Conservation (phyloP, 1,140 invertebrate species). For the Caenorhabditis remanei region DNA sequence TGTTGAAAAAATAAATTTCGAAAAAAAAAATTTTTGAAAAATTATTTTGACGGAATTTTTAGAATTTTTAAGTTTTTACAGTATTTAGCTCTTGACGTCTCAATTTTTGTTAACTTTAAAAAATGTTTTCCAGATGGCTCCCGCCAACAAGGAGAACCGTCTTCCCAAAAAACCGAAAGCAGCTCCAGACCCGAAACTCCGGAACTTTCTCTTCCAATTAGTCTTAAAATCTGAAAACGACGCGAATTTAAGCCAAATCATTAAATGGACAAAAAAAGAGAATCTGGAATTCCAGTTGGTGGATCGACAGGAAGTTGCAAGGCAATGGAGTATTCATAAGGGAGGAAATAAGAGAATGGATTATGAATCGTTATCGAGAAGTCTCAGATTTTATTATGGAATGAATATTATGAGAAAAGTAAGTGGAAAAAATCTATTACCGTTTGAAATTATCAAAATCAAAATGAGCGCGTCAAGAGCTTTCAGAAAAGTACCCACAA, state of each 20-base stretch:
- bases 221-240: neutral
- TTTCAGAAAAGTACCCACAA: neutral
- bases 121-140: neutral
- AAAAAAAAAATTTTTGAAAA: no score
- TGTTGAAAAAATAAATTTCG: no score
- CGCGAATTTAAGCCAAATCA: neutral
- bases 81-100: no score
- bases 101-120: neutral
- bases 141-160: neutral
- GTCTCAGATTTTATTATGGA: neutral
- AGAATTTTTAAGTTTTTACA: no score
- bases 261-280: conserved; percentile 15
- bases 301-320: neutral
- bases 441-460: no score
- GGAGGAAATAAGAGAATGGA: neutral
- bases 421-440: no score
- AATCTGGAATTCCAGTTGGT: neutral
- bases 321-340: neutral
- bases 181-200: neutral
- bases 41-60: no score
- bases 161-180: neutral
- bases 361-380: neutral
- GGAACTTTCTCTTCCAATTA: neutral
- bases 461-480: neutral
- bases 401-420: neutral